These are phyloP conservation scores for Mythimna vitellina DNA, from an alignment of 2,888 invertebrate species.

Conservation along the genomic window DNA sequence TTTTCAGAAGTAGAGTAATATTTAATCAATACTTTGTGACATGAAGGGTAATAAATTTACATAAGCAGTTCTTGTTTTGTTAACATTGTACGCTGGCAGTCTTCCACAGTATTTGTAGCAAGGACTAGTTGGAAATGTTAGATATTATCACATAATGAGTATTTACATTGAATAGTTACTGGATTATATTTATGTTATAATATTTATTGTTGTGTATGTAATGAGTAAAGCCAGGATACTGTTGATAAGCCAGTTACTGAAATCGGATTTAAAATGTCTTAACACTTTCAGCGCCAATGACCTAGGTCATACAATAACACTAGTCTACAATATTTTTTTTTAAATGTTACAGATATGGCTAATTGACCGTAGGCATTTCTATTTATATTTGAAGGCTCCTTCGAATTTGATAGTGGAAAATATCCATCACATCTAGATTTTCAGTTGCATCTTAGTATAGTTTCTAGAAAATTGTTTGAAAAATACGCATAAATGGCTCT, in stretches of 20 bases:
- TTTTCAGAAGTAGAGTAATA: constrained; percentile 35
- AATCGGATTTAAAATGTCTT: constrained; percentile 2
- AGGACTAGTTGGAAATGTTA: constrained; percentile 22
- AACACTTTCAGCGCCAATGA: too few relatives aligned
- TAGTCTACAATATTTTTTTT: too few relatives aligned
- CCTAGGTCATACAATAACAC: too few relatives aligned
- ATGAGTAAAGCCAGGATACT: constrained; percentile 33
- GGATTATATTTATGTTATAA: constrained; percentile 18
- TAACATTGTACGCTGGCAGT: constrained; percentile 13
- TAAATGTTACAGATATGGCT: too few relatives aligned
- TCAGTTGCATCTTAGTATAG: too few relatives aligned
- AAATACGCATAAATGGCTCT: too few relatives aligned
- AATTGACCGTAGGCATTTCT: too few relatives aligned
- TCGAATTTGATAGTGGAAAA: too few relatives aligned
- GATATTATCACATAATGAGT: constrained; percentile 6
- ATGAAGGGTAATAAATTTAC: constrained; percentile 28
- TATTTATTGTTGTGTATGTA: constrained; percentile 5
- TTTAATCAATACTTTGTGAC: constrained; percentile 50
- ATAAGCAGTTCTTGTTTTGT: constrained; percentile 32
- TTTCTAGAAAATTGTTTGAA: too few relatives aligned
- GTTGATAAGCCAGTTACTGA: background rate
- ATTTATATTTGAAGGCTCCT: too few relatives aligned
- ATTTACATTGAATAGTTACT: constrained; percentile 18
- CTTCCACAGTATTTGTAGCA: constrained; percentile 41
- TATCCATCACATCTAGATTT: too few relatives aligned